Evolutionary conservation across 2,797 vertebrate species (phyloP).

Genomic region (Coregonus sp.): DNA sequence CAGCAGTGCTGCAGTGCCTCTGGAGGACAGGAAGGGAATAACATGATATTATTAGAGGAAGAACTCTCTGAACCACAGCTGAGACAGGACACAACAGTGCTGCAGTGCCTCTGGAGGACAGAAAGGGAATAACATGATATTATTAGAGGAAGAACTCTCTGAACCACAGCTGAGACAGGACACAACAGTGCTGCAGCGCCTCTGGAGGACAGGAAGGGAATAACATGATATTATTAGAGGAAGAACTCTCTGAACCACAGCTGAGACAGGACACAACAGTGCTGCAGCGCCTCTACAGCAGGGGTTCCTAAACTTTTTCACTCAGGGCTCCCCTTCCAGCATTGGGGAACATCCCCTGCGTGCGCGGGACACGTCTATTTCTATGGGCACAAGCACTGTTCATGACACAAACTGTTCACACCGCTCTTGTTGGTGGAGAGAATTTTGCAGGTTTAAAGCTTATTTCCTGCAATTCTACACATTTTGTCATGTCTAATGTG

Average conservation of each 20-base stretch:
- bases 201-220: conserved; percentile 71
- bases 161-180: conserved; percentile 98
- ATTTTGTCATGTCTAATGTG: too few relatives aligned
- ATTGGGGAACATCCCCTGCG: too few relatives aligned
- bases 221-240: conserved; percentile 48
- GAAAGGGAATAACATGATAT: too few relatives aligned
- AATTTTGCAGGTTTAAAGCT: too few relatives aligned
- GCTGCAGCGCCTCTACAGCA: conserved; percentile 89
- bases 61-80: conserved; percentile 98
- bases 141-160: conserved; percentile 88
- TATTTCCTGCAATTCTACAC: too few relatives aligned
- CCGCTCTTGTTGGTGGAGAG: too few relatives aligned
- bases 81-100: conserved; percentile 96
- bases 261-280: conserved; percentile 96
- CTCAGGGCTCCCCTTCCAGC: too few relatives aligned
- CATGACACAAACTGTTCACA: too few relatives aligned
- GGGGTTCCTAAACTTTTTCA: too few relatives aligned
- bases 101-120: conserved; percentile 87
- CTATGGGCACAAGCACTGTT: too few relatives aligned
- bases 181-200: conserved; percentile 95
- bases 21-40: conserved; percentile 52
- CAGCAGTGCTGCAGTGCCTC: conserved; percentile 97
- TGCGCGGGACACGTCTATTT: too few relatives aligned
- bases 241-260: conserved; percentile 99
- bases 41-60: conserved; percentile 69